Conservation (phyloP, 2,113 vertebrate genomes). For the Collichthys lucidus region DNA sequence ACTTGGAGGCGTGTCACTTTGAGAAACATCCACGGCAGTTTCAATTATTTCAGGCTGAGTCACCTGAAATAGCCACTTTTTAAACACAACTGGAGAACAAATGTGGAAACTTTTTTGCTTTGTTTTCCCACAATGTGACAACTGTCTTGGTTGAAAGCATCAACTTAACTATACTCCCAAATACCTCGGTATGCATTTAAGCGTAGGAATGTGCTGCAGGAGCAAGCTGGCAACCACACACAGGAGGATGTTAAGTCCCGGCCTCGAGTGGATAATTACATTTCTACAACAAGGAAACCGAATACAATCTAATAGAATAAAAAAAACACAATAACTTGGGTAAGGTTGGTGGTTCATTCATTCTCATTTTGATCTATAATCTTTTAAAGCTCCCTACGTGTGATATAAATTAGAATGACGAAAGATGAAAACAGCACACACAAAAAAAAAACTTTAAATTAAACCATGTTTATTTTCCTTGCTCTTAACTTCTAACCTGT, state of each 20-base stretch:
- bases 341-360: not conserved
- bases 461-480: not conserved
- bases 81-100: constrained; percentile 16
- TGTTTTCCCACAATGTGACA: not conserved
- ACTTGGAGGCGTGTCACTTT: constrained; percentile 31
- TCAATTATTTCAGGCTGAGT: constrained; percentile 34
- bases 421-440: not conserved
- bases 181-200: not conserved
- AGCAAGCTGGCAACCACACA: constrained; percentile 31
- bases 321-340: not conserved
- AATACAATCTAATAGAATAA: not conserved
- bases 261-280: not conserved
- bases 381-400: not conserved
- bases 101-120: constrained; percentile 24
- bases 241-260: not conserved
- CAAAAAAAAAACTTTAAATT: not conserved
- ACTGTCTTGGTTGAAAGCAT: constrained; percentile 36
- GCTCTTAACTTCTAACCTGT: not conserved
- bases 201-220: constrained; percentile 12
- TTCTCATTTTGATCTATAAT: not conserved
- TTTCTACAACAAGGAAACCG: not conserved
- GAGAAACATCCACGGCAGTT: constrained; percentile 9
- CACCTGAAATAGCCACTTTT: constrained; percentile 25
- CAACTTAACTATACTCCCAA: not conserved
- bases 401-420: not conserved